Conservation (phyloP, 1,140 invertebrate species). For the Stenopsyche tienmushanensis region DNA sequence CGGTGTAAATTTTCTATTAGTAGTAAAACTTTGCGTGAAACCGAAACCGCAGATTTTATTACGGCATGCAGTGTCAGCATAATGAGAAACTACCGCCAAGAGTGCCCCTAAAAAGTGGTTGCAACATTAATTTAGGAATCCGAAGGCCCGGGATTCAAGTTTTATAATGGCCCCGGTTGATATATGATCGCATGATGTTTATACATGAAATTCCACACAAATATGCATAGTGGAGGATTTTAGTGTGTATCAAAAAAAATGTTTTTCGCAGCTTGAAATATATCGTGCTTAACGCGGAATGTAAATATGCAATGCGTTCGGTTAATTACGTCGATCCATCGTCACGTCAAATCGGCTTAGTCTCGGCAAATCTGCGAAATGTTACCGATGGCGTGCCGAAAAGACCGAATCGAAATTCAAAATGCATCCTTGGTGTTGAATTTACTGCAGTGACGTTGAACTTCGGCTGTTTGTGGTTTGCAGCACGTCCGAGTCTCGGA, state of each 20-base stretch:
- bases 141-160: neutral
- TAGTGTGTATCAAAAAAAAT: neutral
- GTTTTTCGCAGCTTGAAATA: neutral
- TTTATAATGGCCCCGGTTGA: neutral
- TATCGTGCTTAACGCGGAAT: constrained; percentile 1
- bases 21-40: neutral
- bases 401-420: no score
- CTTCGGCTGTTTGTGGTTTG: no score
- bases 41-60: neutral
- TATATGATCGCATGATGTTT: neutral
- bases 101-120: neutral
- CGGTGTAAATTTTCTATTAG: no score
- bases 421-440: no score
- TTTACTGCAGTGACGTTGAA: no score
- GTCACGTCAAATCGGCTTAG: neutral
- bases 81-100: neutral
- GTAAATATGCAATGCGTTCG: constrained; percentile 21
- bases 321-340: constrained; percentile 10
- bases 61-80: neutral
- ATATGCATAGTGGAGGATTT: neutral
- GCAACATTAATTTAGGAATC: neutral
- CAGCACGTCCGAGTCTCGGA: no score
- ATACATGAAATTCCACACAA: neutral
- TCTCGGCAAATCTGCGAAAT: neutral
- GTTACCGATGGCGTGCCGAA: no score